These are phyloP conservation scores for Eurytoma adleriae DNA, from an alignment of 2,888 invertebrate genomes.

Conservation along the genomic window DNA sequence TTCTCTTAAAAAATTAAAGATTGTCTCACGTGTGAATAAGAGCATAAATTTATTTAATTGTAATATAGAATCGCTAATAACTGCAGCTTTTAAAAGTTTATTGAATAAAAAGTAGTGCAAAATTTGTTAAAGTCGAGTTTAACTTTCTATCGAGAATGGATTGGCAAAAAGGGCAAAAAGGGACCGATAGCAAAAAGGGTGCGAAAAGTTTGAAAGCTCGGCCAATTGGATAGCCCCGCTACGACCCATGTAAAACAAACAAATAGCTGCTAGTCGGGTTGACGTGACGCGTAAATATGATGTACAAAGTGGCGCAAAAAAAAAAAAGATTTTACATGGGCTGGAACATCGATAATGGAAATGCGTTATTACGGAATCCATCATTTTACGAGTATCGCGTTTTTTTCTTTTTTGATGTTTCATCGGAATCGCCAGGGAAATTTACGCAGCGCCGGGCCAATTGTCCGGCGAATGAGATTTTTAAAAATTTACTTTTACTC, in stretches of 20 bases:
- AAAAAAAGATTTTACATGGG: constrained; percentile 31
- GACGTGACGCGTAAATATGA: constrained; percentile 41
- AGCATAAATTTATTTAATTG: too few species aligned
- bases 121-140: too few species aligned
- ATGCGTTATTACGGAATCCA: constrained; percentile 41
- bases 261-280: constrained; percentile 26
- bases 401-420: constrained; percentile 3
- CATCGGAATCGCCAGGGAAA: background rate
- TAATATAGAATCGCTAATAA: too few species aligned
- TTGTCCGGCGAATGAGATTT: too few species aligned
- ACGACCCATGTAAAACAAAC: constrained; percentile 37
- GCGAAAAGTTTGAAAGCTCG: constrained; percentile 8
- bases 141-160: too few species aligned
- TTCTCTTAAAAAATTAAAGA: too few species aligned
- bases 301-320: constrained; percentile 38
- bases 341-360: constrained; percentile 33
- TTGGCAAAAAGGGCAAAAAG: background rate
- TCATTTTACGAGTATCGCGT: constrained; percentile 34
- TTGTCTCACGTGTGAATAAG: too few species aligned
- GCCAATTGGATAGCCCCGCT: constrained; percentile 14
- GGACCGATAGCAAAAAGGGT: background rate
- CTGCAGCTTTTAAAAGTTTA: too few species aligned
- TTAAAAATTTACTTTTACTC: too few species aligned
- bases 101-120: too few species aligned
- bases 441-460: background rate